Base-by-base conservation (phyloP, 2,888 invertebrate genomes). In the Sminthurinus aureus region DNA sequence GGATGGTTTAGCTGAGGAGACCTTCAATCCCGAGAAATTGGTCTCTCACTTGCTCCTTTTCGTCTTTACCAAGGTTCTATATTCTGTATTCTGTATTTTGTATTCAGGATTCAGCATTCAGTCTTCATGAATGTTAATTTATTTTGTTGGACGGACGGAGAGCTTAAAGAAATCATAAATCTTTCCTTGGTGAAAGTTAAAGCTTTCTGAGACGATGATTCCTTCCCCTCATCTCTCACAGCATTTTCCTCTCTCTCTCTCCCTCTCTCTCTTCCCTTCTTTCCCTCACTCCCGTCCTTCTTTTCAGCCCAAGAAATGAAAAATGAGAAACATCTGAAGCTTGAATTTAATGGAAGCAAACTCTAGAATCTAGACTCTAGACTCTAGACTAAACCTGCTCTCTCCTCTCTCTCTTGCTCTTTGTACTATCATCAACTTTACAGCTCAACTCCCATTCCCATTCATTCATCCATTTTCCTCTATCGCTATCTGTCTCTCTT, bases 161-260 rank as follows among this genome's bases (percentile, higher is more conserved):
- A 82, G 82, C 82, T 82, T 82, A 76, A 64, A 64, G 75, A 82
- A 82, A 82, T 82, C 82, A 82, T 82, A 82, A 82, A 82, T 82
- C 82, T 82, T 82, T 50, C 75, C 58, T 64, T 69, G 82, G 82
- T 82, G 82, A 82, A 82, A 82, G 75, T 82, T 75, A 76, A 76
- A 76, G 76, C 76, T 76, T 76, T 82, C 76, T 13, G 67, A 81
- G 69, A 71, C 80, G 50, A 71, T n/a, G 2, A n/a, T 52, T 58
- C 58, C 71, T 73, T 52, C 80, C n/a, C 69, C 38, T 38, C 38
- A 38, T 18, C 77, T 73, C 58, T 51, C 69, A 71, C 71, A 38
- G 3, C 1, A 38, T 4, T 38, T 38, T 6, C 6, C 38, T 81
- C 80, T 73, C 80, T n/a, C 20, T 52, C 77, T 58, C 58, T 81